Evolutionary conservation across 1,140 invertebrate species (phyloP), one percentile per base, ranked within the genome.

Genomic region (Panagrolaimus sp.): DNA sequence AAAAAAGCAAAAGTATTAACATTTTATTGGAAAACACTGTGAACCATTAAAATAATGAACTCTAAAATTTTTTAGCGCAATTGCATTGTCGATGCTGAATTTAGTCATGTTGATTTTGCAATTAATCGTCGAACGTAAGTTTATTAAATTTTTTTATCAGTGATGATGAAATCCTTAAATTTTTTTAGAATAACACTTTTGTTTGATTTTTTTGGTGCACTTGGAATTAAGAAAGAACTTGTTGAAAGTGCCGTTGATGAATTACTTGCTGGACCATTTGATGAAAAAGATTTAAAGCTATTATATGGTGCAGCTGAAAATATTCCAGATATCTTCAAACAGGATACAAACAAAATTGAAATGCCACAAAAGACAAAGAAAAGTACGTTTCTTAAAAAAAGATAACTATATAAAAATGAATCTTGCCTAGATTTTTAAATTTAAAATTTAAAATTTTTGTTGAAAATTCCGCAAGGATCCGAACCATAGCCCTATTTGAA

Each of bases 21-120:
- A n/a, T n/a, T n/a, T n/a, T n/a, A n/a, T n/a, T n/a, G n/a, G n/a
- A n/a, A n/a, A n/a, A n/a, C n/a, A n/a, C n/a, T n/a, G n/a, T n/a
- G n/a, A n/a, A n/a, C n/a, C n/a, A n/a, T n/a, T n/a, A n/a, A n/a
- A n/a, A n/a, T n/a, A n/a, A n/a, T n/a, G n/a, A n/a, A n/a, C n/a
- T n/a, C n/a, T n/a, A n/a, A n/a, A n/a, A n/a, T 61, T 67, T 77
- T 82, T 64, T 74, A 87, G 84, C 86, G 83, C 7, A 86, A 87
- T 69, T 83, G 86, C 38, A 85, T 84, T 69, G 84, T 89, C n/a
- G 85, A 87, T 65, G 88, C 96, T 7, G 90, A 95, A 81, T 94
- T 96, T 82, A 95, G 92, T 81, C 90, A 91, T 75, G 84, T 97
- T 51, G 92, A 95, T 80, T 86, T 94, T 42, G 89, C 91, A 11